Percentiles rank a stretch among this genome's conserved stretches.
These are phyloP conservation scores for Alethe castanea DNA, from an alignment of 2,113 vertebrate genomes.

Conservation along the genomic window DNA sequence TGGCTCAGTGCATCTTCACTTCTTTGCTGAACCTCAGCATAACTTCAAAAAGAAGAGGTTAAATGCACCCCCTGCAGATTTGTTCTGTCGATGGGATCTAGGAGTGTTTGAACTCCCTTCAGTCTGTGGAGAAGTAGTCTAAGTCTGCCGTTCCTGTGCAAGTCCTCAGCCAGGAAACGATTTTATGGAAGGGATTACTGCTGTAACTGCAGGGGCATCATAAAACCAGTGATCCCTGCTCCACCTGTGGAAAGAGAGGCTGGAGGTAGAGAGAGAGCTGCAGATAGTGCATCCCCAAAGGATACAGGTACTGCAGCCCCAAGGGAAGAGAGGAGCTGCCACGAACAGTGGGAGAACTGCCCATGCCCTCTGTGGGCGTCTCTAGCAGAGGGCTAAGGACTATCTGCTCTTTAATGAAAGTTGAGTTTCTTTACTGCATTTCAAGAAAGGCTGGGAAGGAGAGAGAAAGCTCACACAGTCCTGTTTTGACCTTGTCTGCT, in stretches of 20 bases:
- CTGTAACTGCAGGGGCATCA: conserved; percentile 2
- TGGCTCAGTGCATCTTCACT: background rate
- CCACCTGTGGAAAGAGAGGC: background rate
- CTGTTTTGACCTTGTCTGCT: background rate
- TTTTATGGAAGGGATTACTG: conserved; percentile 38
- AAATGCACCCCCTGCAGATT: background rate
- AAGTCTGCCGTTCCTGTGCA: background rate
- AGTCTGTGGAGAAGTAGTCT: background rate
- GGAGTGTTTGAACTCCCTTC: background rate
- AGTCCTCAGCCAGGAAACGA: background rate
- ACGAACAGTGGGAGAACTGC: background rate
- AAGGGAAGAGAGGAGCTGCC: background rate
- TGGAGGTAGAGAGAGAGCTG: background rate
- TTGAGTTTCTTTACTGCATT: background rate
- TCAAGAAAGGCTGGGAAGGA: background rate
- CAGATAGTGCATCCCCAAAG: background rate
- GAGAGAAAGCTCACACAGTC: background rate
- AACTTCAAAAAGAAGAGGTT: background rate
- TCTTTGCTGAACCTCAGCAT: background rate
- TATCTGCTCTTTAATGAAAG: background rate
- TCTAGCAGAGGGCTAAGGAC: background rate
- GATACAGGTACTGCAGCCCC: background rate
- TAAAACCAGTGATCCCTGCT: conserved; percentile 23
- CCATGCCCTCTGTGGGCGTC: background rate
- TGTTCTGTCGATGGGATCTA: background rate